Evolutionary conservation across 2,113 vertebrate genomes (phyloP).

Genomic region (Zapornia atra): DNA sequence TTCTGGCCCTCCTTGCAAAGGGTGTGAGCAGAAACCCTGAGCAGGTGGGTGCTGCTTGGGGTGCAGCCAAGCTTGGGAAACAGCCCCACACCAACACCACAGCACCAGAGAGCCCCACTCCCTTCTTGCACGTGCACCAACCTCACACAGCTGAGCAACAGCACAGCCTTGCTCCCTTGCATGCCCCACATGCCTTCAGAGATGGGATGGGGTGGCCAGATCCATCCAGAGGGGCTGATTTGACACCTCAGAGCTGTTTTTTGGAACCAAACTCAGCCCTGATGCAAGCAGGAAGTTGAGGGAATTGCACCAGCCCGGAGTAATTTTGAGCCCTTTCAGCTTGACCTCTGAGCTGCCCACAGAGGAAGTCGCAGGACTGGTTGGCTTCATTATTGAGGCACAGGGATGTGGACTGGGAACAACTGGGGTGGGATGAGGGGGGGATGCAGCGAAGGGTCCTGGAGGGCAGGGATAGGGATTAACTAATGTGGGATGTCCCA

Average conservation of each 20-base stretch:
- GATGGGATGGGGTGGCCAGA: neutral
- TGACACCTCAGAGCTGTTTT: neutral
- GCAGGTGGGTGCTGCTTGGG: neutral
- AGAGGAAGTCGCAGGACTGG: neutral
- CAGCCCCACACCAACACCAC: fast-evolving
- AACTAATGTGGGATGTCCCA: neutral
- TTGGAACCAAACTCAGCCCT: neutral
- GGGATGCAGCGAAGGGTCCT: neutral
- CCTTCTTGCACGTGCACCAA: neutral
- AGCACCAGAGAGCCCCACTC: neutral
- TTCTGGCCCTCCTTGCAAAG: neutral
- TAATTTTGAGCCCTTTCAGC: neutral
- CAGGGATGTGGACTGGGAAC: neutral
- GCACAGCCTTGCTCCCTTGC: fast-evolving
- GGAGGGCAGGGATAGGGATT: neutral
- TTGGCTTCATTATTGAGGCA: neutral
- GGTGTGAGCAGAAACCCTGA: neutral
- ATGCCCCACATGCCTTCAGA: fast-evolving
- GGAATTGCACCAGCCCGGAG: neutral
- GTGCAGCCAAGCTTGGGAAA: conserved; percentile 33
- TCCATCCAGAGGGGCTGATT: fast-evolving
- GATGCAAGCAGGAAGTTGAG: neutral
- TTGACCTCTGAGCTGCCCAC: neutral
- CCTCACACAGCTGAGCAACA: fast-evolving
- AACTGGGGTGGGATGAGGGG: neutral